phyloP scores from a whole-genome alignment of 2,797 vertebrate genomes.

The Falco rusticolus region DNA sequence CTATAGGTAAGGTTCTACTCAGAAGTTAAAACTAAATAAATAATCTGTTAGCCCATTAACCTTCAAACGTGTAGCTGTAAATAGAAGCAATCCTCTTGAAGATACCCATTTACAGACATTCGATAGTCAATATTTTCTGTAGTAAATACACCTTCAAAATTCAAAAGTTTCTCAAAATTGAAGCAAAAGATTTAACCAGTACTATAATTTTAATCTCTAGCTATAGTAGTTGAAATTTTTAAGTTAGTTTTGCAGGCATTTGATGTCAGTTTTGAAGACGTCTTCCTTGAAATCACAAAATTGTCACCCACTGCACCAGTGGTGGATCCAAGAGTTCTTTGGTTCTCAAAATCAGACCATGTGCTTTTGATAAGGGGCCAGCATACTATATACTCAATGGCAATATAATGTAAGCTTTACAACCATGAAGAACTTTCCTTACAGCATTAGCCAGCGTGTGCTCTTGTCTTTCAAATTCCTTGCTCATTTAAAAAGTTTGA shows the following conservation, averaged over 20 bases:
- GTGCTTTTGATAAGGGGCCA: background rate
- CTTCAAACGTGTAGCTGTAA: background rate
- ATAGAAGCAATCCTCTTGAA: background rate
- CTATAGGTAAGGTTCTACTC: background rate
- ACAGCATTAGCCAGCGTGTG: background rate
- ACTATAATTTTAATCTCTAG: background rate
- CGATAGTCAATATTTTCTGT: background rate
- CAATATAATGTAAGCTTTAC: background rate
- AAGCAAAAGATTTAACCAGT: background rate
- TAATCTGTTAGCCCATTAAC: background rate
- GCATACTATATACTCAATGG: background rate
- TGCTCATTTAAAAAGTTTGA: background rate
- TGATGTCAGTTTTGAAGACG: background rate
- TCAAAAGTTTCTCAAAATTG: background rate
- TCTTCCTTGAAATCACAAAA: background rate
- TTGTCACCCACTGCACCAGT: background rate
- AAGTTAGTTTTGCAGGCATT: background rate
- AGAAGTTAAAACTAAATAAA: background rate
- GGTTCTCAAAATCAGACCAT: background rate
- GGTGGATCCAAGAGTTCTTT: background rate
- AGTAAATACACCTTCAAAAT: background rate
- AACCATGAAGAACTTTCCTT: background rate
- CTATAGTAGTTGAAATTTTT: background rate
- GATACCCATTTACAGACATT: background rate
- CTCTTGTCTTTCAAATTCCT: conserved; percentile 21